Evolutionary conservation across 2,888 invertebrate genomes (phyloP).

Genomic region (Rhamnusium bicolor): DNA sequence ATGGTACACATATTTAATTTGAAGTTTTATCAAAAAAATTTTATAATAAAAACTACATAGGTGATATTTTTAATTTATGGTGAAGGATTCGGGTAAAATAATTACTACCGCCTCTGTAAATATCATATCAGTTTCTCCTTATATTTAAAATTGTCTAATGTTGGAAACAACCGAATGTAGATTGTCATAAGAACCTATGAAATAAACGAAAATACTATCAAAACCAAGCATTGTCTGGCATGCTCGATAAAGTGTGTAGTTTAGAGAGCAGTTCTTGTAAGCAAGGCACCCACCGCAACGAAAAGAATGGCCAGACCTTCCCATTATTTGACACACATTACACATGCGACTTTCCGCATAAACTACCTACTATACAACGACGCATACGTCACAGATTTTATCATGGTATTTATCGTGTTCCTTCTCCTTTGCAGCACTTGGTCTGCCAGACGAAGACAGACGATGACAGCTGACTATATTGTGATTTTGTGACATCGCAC

Average conservation of each 20-base stretch:
- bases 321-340: constrained; percentile 69
- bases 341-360: constrained; percentile 55
- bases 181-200: constrained; percentile 40
- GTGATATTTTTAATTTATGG: too few species aligned
- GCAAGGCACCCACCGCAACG: constrained; percentile 59
- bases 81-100: too few species aligned
- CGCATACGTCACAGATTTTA: constrained; percentile 68
- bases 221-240: constrained; percentile 62
- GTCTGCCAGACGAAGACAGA: constrained; percentile 62
- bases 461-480: constrained; percentile 64
- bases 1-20: too few species aligned
- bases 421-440: constrained; percentile 59
- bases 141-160: neutral
- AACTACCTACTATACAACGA: constrained; percentile 62
- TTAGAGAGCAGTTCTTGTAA: constrained; percentile 65
- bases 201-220: constrained; percentile 49
- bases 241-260: constrained; percentile 68
- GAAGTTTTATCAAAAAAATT: too few species aligned
- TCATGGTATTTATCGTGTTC: constrained; percentile 63
- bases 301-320: constrained; percentile 60
- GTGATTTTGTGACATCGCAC: constrained; percentile 67
- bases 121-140: neutral
- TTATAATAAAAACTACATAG: too few species aligned
- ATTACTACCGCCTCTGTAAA: too few species aligned
- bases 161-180: neutral